Conservation (phyloP, 2,797 vertebrate species). For the Pipistrellus pygmaeus region DNA sequence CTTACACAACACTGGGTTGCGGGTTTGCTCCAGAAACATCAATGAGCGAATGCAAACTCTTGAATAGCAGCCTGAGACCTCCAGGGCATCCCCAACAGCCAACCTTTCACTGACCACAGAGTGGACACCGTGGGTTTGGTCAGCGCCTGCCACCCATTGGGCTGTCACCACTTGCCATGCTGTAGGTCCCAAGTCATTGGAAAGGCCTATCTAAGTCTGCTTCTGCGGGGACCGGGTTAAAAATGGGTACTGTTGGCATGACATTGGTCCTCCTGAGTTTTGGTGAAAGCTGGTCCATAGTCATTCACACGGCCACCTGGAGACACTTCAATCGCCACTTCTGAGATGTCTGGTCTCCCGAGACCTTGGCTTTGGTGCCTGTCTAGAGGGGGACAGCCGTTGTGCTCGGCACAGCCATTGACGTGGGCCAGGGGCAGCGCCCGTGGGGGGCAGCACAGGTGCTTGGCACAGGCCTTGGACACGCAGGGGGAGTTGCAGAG, state of each 20-base stretch:
- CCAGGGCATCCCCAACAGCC: not conserved
- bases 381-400: slow-evolving; percentile 49
- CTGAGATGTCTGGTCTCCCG: slow-evolving; percentile 39
- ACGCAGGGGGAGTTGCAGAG: slow-evolving; percentile 87
- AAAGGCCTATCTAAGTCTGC: not conserved
- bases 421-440: slow-evolving; percentile 63
- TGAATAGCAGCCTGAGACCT: not conserved
- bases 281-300: not conserved
- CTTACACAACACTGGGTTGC: not conserved
- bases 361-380: slow-evolving; percentile 60
- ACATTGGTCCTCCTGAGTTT: slow-evolving; percentile 34
- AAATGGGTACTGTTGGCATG: slow-evolving; percentile 83
- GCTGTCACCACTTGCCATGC: not conserved
- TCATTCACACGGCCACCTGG: not conserved
- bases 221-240: slow-evolving; percentile 65
- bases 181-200: not conserved
- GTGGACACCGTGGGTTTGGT: not conserved
- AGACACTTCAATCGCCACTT: slow-evolving; percentile 75
- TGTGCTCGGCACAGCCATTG: slow-evolving; percentile 84
- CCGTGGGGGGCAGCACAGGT: slow-evolving; percentile 88
- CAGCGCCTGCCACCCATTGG: slow-evolving; percentile 63
- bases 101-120: slow-evolving; percentile 39
- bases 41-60: not conserved
- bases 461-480: slow-evolving; percentile 84
- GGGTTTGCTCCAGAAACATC: slow-evolving; percentile 42